These are phyloP conservation scores for Zapus hudsonius DNA, from an alignment of 2,113 vertebrate species.

Conservation along the genomic window DNA sequence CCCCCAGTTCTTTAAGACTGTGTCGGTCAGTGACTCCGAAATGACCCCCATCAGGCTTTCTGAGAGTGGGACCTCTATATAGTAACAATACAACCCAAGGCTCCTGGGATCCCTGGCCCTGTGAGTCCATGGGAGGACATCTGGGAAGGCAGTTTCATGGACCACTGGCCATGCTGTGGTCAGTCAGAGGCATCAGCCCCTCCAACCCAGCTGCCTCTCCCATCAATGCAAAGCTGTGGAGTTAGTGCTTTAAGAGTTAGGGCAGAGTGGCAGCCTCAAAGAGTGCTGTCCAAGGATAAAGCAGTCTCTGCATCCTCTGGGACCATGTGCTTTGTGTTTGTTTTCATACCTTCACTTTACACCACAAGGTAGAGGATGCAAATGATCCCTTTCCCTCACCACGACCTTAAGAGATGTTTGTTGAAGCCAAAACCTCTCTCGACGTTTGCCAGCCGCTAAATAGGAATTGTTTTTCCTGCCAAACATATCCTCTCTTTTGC, in stretches of 20 bases:
- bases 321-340: conserved; percentile 27
- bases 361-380: conserved; percentile 52
- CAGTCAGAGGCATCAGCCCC: conserved; percentile 7
- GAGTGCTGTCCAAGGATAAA: conserved; percentile 8
- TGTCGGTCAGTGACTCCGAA: not conserved
- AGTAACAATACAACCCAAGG: not conserved
- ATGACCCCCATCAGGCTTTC: not conserved
- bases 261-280: conserved; percentile 6
- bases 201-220: conserved; percentile 50
- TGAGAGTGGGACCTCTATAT: not conserved
- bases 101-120: not conserved
- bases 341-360: conserved; percentile 61
- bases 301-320: not conserved
- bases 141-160: conserved; percentile 39
- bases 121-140: not conserved
- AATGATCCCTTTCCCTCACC: conserved; percentile 52
- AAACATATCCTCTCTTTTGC: conserved; percentile 71
- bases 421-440: conserved; percentile 69
- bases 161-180: not conserved
- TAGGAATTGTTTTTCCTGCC: conserved; percentile 67
- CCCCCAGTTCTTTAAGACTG: not conserved
- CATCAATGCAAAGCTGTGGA: conserved; percentile 53
- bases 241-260: conserved; percentile 14
- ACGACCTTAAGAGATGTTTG: conserved; percentile 68
- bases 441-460: conserved; percentile 76